Evolutionary conservation across 2,797 vertebrate species (phyloP).

Genomic region (Coccyzus lansbergi): DNA sequence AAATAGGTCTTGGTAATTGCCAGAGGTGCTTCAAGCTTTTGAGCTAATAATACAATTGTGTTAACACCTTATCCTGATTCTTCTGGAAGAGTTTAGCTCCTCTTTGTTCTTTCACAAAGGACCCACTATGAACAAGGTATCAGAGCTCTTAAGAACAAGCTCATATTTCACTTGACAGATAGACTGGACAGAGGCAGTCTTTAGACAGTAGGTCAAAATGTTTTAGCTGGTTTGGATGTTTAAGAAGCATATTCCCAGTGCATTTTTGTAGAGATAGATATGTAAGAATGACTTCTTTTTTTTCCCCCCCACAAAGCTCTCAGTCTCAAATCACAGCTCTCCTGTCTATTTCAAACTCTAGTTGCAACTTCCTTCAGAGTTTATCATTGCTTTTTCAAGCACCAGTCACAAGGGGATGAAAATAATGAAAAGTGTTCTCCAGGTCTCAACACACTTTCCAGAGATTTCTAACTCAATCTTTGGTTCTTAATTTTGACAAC

Average conservation of each 20-base stretch:
- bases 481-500: conserved; percentile 29
- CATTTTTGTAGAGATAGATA: background rate
- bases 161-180: background rate
- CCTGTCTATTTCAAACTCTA: background rate
- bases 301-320: background rate
- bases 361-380: conserved; percentile 16
- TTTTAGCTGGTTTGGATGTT: background rate
- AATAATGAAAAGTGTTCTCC: conserved; percentile 37
- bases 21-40: background rate
- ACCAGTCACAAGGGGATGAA: background rate
- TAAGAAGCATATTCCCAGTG: background rate
- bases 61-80: background rate
- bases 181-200: background rate
- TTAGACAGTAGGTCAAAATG: background rate
- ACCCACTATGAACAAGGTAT: background rate
- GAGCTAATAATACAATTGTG: background rate
- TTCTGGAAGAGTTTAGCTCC: background rate
- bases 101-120: background rate
- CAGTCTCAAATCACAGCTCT: conserved; percentile 6
- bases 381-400: conserved; percentile 18
- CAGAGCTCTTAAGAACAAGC: background rate
- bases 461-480: conserved; percentile 30
- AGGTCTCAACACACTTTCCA: conserved; percentile 19
- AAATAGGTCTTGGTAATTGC: background rate
- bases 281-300: background rate